These are phyloP conservation scores for Drosophila melanica DNA, from an alignment of 1,140 invertebrate species.

Conservation along the genomic window DNA sequence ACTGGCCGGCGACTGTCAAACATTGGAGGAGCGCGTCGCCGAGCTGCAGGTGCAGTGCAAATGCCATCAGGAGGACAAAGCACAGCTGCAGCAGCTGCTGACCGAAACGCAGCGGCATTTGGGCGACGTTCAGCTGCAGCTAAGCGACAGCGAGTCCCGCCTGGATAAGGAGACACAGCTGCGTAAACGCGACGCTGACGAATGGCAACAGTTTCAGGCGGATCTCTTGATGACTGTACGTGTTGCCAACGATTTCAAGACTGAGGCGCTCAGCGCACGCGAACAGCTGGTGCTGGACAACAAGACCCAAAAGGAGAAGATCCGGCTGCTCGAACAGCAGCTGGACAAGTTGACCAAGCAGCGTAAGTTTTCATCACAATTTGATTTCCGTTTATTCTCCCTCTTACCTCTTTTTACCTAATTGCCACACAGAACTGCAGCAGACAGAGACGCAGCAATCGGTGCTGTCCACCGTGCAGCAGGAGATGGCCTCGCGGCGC, in stretches of 20 bases:
- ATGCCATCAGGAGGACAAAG: constrained; percentile 91
- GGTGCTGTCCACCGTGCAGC: constrained; percentile 85
- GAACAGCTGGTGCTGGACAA: constrained; percentile 93
- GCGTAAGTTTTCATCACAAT: too few species aligned
- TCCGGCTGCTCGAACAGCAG: constrained; percentile 90
- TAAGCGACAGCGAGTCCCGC: constrained; percentile 86
- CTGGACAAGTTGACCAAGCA: constrained; percentile 88
- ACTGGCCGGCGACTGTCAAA: constrained; percentile 88
- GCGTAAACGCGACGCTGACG: constrained; percentile 88
- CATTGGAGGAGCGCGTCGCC: constrained; percentile 89
- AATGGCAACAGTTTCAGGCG: constrained; percentile 97
- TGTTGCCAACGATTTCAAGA: constrained; percentile 97
- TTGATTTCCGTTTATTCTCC: too few species aligned
- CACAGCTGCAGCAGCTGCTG: constrained; percentile 87
- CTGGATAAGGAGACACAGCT: constrained; percentile 87
- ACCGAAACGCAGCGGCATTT: constrained; percentile 88
- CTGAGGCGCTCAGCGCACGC: constrained; percentile 92
- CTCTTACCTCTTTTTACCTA: too few species aligned
- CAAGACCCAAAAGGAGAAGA: constrained; percentile 90
- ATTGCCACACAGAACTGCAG: constrained; percentile 65
- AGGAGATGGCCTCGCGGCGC: constrained; percentile 86
- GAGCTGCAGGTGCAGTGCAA: constrained; percentile 90
- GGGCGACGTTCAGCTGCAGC: constrained; percentile 86
- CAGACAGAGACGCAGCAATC: constrained; percentile 85
- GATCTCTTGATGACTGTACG: constrained; percentile 96